Conservation (phyloP, 2,113 vertebrate species). For the Oncorhynchus keta region DNA sequence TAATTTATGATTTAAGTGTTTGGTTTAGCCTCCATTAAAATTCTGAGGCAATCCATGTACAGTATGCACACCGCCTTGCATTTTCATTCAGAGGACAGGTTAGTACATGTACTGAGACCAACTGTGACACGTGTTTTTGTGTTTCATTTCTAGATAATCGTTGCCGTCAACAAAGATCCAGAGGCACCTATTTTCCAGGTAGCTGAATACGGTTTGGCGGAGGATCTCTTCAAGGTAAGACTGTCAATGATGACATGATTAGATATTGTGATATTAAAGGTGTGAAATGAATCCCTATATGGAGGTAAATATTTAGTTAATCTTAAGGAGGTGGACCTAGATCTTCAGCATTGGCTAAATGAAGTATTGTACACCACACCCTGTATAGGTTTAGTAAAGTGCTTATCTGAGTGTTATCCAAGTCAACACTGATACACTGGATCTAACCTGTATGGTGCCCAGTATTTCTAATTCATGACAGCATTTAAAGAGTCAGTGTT, state of each 20-base stretch:
- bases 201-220: slow-evolving; percentile 91
- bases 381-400: background rate
- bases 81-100: background rate
- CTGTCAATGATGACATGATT: background rate
- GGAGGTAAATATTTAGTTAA: background rate
- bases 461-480: slow-evolving; percentile 29
- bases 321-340: too few species aligned
- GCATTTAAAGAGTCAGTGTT: slow-evolving; percentile 26
- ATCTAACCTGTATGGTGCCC: background rate
- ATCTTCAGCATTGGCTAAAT: background rate
- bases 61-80: background rate
- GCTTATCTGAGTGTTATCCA: too few species aligned
- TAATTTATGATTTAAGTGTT: background rate
- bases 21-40: background rate
- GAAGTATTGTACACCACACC: background rate
- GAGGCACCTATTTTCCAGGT: slow-evolving; percentile 99
- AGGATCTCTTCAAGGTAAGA: slow-evolving; percentile 94
- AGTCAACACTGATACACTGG: background rate
- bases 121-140: background rate
- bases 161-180: slow-evolving; percentile 98
- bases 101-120: background rate
- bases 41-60: background rate
- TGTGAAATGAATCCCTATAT: background rate
- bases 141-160: slow-evolving; percentile 83
- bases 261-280: background rate